phyloP scores from a whole-genome alignment of 2,888 invertebrate genomes.

The Leptopterna dolabrata region DNA sequence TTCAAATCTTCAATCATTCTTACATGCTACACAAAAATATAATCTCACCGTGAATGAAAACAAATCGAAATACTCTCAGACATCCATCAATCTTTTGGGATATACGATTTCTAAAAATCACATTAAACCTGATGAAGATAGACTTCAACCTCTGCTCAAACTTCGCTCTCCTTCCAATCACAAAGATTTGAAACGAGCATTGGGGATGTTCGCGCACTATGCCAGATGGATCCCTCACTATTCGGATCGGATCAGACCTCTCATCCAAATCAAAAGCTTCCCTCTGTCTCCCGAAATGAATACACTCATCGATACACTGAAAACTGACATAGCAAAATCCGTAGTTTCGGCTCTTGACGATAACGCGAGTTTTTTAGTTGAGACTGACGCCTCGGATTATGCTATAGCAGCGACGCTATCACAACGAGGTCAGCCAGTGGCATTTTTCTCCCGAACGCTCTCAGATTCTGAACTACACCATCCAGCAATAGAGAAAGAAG shows the following conservation, averaged over 20 bases:
- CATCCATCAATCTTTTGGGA: too few species aligned
- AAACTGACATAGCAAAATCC: neutral
- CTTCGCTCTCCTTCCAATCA: neutral
- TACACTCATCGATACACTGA: neutral
- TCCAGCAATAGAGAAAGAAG: conserved; percentile 4
- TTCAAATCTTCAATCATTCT: neutral
- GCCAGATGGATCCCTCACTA: neutral
- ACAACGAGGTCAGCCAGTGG: neutral
- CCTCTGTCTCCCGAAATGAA: neutral
- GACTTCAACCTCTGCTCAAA: too few species aligned
- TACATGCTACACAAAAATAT: neutral
- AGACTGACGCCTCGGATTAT: neutral
- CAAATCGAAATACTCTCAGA: neutral
- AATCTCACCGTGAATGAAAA: neutral
- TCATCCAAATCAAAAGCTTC: neutral
- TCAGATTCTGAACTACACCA: neutral
- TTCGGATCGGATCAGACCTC: neutral
- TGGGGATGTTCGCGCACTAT: neutral
- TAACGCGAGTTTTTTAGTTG: neutral
- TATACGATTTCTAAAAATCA: too few species aligned
- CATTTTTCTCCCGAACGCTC: neutral
- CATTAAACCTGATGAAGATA: neutral
- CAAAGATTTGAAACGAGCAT: neutral
- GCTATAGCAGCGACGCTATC: too few species aligned
- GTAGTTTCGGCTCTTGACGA: conserved; percentile 8